Evolutionary conservation across 2,113 vertebrate genomes (phyloP).

Genomic region (Rousettus leschenaultii): DNA sequence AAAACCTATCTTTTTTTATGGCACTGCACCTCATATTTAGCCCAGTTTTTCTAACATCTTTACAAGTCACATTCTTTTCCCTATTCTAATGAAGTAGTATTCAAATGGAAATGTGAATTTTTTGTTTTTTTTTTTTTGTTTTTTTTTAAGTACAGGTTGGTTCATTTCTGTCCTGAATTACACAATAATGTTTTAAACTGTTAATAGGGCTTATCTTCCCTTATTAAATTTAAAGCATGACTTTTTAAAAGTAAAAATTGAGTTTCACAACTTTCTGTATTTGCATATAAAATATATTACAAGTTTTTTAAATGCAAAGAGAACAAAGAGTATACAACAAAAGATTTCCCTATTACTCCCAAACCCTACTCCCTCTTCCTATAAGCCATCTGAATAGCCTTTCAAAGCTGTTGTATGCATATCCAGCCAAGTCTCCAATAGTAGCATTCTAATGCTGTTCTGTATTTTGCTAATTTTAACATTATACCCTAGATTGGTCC

Average conservation of each 20-base stretch:
- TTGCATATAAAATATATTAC: too few relatives aligned
- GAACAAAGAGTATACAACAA: background rate
- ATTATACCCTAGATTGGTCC: background rate
- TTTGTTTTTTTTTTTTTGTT: background rate
- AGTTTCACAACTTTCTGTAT: background rate
- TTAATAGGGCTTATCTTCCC: background rate
- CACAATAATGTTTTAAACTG: background rate
- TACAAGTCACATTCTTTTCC: background rate
- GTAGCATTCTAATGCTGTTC: background rate
- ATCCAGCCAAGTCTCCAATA: background rate
- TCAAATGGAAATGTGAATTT: background rate
- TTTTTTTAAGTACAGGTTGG: background rate
- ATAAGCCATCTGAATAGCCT: background rate
- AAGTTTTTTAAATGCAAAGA: background rate
- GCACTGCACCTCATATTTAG: background rate
- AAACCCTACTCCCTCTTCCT: background rate
- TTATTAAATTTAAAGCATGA: background rate
- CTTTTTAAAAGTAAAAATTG: background rate
- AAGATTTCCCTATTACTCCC: background rate
- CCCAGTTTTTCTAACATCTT: background rate
- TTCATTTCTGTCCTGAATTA: background rate
- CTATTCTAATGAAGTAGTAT: background rate
- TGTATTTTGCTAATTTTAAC: background rate
- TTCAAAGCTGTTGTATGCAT: background rate
- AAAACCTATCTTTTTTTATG: background rate